phyloP scores from a whole-genome alignment of 2,797 vertebrate species.

The Galagoides demidoff region DNA sequence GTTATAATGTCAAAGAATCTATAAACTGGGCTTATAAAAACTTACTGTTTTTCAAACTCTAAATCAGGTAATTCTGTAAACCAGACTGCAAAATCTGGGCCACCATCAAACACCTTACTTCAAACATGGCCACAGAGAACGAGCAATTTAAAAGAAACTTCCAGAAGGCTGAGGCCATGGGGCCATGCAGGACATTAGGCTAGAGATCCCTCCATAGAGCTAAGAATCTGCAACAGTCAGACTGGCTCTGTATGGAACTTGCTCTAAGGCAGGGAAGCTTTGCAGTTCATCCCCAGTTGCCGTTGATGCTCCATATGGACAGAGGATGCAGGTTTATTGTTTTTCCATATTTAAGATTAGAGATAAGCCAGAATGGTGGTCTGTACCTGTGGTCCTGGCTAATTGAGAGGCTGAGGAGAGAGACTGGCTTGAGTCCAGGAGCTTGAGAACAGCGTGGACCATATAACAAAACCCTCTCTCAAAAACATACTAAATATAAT shows the following conservation, averaged over 20 bases:
- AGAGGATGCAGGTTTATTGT: not conserved
- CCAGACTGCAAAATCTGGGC: not conserved
- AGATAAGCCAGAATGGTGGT: not conserved
- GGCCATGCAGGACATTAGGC: too few relatives aligned
- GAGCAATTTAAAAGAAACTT: not conserved
- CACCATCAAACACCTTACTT: not conserved
- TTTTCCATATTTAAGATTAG: not conserved
- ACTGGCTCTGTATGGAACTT: not conserved
- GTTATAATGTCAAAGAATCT: not conserved
- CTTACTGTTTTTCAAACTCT: not conserved
- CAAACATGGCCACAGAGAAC: not conserved
- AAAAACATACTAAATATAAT: not conserved
- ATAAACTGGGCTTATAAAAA: not conserved
- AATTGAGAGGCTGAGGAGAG: too few relatives aligned
- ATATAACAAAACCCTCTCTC: too few relatives aligned
- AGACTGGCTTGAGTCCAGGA: too few relatives aligned
- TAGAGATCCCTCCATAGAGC: not conserved
- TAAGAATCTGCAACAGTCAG: not conserved
- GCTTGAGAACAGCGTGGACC: too few relatives aligned
- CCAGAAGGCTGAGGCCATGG: not conserved
- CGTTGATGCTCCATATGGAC: not conserved
- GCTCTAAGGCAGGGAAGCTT: not conserved
- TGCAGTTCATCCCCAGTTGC: not conserved
- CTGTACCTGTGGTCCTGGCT: too few relatives aligned
- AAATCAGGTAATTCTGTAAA: not conserved